Evolutionary conservation across 2,113 vertebrate genomes (phyloP).

Genomic region (Pampusana beccarii): DNA sequence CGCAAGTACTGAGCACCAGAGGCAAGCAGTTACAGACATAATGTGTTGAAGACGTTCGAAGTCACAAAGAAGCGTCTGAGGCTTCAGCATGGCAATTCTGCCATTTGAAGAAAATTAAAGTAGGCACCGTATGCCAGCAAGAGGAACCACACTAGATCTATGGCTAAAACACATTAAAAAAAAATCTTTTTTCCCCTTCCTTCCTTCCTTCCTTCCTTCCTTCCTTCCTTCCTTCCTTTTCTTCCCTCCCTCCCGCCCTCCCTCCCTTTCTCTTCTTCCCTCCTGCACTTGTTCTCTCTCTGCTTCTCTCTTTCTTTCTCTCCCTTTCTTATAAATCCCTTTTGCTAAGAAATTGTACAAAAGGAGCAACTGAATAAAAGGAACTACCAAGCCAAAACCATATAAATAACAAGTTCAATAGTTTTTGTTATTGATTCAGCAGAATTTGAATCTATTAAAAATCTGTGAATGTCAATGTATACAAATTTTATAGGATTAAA

Average conservation of each 20-base stretch:
- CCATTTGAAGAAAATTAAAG: slow-evolving; percentile 7
- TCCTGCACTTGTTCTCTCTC: not conserved
- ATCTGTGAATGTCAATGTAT: not conserved
- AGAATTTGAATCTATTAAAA: not conserved
- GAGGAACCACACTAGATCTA: not conserved
- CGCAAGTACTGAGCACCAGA: not conserved
- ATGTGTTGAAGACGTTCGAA: not conserved
- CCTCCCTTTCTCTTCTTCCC: not conserved
- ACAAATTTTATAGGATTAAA: not conserved
- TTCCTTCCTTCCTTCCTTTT: not conserved
- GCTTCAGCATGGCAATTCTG: not conserved
- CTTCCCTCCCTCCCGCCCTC: no score
- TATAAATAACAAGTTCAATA: not conserved
- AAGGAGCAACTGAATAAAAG: not conserved
- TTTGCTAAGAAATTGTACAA: not conserved
- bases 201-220: not conserved
- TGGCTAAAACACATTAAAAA: not conserved
- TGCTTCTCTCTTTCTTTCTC: not conserved
- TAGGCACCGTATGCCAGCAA: not conserved
- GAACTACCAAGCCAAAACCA: not conserved
- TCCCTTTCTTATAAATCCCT: not conserved
- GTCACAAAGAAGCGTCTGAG: not conserved
- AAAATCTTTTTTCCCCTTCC: not conserved
- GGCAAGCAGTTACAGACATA: slow-evolving; percentile 4
- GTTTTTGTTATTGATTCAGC: not conserved